Base-by-base conservation (phyloP, 1,140 invertebrate species). In the Melitaea cinxia region DNA sequence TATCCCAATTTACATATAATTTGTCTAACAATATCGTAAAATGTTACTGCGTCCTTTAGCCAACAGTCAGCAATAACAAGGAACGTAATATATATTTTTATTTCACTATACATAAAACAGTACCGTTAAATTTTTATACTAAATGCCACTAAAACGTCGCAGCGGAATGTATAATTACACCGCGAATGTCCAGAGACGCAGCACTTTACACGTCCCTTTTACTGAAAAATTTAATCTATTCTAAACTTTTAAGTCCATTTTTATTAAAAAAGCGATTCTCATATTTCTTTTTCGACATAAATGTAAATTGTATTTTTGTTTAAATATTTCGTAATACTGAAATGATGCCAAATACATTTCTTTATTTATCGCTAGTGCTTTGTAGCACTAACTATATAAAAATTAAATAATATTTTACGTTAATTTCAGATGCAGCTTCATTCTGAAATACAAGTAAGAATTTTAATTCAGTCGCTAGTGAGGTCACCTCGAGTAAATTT, bases 1-100 rank as follows among this genome's bases (percentile, higher is more conserved):
- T 33, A 33, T 19, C 37, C 17, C 56, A 59, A 66, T 59, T 59
- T 54, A 58, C 56, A 54, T 66, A 49, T 59, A 50, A 59, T 65
- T 54, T 30, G n/a, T 24, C 42, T 14, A 39, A 39, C 21, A 50
- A 21, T 58, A 63, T 56, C 54, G 59, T 68, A 57, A 63, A 63
- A 68, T 42, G 42, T 23, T 68, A 63, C 42, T 37, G 53, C n/a
- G 24, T 28, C 42, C 42, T 30, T 33, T 45, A 45, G 14, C 26
- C 10, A n/a, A 21, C 21, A 52, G 45, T 33, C 54, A 28, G 30
- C 17, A 35, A 47, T 59, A 53, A 54, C 37, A 53, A 30, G 9
- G 49, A 14, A 47, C 28, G 5, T 54, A 47, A 58, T 17, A 59
- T 14, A 37, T 37, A 19, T 30, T 54, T 66, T 66, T 60, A 60